phyloP scores from a whole-genome alignment of 2,888 invertebrate genomes.

The Gymnosoma rotundatum region DNA sequence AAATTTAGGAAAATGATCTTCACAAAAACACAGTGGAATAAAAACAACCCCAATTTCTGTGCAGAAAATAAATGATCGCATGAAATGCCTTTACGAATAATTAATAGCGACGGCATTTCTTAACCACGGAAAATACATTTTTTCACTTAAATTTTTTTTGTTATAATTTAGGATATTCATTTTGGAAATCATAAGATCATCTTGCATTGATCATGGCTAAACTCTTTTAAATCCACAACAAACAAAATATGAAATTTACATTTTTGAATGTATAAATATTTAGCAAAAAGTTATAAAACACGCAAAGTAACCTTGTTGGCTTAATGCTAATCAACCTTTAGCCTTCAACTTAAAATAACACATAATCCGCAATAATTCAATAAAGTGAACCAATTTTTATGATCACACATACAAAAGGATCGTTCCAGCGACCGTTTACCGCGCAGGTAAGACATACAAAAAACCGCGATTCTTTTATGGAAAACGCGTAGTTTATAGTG shows the following conservation, averaged over 20 bases:
- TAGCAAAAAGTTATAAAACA: not conserved
- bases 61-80: not conserved
- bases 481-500: constrained; percentile 32
- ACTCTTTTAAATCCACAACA: not conserved
- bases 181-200: not conserved
- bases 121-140: not conserved
- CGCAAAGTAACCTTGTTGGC: not conserved
- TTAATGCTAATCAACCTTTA: not conserved
- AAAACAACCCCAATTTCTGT: constrained; percentile 39
- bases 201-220: not conserved
- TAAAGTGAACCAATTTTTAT: constrained; percentile 55
- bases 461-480: constrained; percentile 28
- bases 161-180: not conserved
- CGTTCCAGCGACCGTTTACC: not conserved
- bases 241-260: not conserved
- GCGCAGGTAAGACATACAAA: not conserved
- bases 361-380: constrained; percentile 13
- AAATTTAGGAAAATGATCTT: not conserved
- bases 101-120: constrained; percentile 50
- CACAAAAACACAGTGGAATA: not conserved
- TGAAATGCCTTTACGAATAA: not conserved
- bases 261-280: not conserved
- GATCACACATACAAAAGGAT: not conserved
- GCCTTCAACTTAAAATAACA: not conserved
- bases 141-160: not conserved